Evolutionary conservation across 37 sponge, comb jelly and placozoan species (phyloP), one percentile per base, ranked within the genome.

Genomic region (Diacarnus erythraeanus): DNA sequence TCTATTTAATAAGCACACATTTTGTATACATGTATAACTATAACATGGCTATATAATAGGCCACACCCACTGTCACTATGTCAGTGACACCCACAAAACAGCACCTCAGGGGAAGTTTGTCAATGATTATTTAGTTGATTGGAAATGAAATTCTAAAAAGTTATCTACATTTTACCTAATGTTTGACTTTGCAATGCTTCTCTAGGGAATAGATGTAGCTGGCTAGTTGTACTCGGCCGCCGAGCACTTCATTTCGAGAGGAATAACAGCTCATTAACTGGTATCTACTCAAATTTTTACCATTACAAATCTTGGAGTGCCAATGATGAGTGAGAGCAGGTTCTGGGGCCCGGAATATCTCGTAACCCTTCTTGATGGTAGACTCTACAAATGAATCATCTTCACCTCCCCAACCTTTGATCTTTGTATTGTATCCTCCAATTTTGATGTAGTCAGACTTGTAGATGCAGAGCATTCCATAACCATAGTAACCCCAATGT

Each of bases 361-460:
- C 90, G 17, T 80, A 36, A n/a, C 71, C 41, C 35, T 40, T 23
- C 29, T 66, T 80, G 10, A 84, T 20, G 3, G 80, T 80, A 47
- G 43, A 76, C 25, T 75, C 66, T 25, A 63, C 76, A 3, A 89
- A 57, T 25, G 84, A 72, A 5, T 80, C 81, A 42, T 89, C 90
- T 72, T 89, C 90, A 23, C 77, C 90, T 29, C 90, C 90, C 90
- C 90, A 89, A 27, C 90, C 90, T 6, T 51, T 47, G 27, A 89
- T 84, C n/a, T 30, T 54, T 3, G 71, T 79, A 64, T 89, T 71
- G 29, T 84, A 70, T 9, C 89, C 89, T 6, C 87, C 87, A 27
- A 64, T 29, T 29, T 80, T 63, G 25, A 29, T 21, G 73, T 89
- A 89, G 56, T 89, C 90, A 0, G 85, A 84, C 58, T 89, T 84